Conservation (phyloP, 37 sponge, comb jelly and placozoan species). For the Haliclona indistincta region DNA sequence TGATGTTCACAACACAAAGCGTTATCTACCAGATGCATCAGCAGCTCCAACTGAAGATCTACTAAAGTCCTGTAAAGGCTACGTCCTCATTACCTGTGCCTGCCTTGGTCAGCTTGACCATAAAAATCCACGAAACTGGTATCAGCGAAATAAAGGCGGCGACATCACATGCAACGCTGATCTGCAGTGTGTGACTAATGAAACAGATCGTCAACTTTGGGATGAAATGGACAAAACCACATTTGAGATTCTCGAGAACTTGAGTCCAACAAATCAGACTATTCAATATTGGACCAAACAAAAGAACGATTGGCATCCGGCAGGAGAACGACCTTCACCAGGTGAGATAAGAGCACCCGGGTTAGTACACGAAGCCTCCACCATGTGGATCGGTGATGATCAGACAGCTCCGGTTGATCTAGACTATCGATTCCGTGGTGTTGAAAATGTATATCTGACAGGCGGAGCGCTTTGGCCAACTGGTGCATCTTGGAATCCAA, state of each 20-base stretch:
- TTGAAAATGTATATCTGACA: slow-evolving; percentile 57
- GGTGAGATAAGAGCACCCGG: slow-evolving; percentile 20
- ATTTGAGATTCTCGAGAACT: slow-evolving; percentile 21
- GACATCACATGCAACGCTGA: slow-evolving; percentile 39
- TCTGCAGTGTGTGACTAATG: slow-evolving; percentile 37
- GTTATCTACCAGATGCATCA: not conserved
- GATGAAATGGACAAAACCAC: slow-evolving; percentile 35
- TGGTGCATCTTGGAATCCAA: slow-evolving; percentile 60
- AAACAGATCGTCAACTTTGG: slow-evolving; percentile 32
- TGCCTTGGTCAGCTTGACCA: slow-evolving; percentile 47
- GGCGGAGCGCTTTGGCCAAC: slow-evolving; percentile 56
- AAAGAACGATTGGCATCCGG: too few relatives aligned
- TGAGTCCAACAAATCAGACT: not conserved
- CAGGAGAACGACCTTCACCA: slow-evolving; percentile 1
- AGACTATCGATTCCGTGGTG: slow-evolving; percentile 37
- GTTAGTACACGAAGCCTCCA: slow-evolving; percentile 57
- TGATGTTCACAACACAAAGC: not conserved
- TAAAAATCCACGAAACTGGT: slow-evolving; percentile 39
- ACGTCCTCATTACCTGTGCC: slow-evolving; percentile 39
- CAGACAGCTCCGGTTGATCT: slow-evolving; percentile 39
- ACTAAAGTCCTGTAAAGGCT: not conserved
- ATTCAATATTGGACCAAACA: slow-evolving; percentile 30
- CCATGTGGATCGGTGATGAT: slow-evolving; percentile 53
- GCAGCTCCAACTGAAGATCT: slow-evolving; percentile 1
- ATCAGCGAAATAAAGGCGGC: not conserved